Conservation (phyloP, 2,113 vertebrate species). For the Pleuronectes platessa region DNA sequence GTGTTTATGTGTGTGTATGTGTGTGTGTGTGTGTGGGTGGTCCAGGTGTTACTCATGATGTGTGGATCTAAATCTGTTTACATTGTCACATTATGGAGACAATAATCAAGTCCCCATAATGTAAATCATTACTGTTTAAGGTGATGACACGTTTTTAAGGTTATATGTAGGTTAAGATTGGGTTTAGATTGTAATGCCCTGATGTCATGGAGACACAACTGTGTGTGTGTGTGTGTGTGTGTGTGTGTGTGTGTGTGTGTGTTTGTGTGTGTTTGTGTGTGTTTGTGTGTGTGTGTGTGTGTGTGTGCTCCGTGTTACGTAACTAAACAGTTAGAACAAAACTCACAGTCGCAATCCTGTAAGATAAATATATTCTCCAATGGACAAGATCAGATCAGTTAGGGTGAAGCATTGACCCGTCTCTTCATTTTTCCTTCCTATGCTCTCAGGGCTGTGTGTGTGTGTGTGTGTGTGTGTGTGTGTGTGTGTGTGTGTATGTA, state of each 20-base stretch:
- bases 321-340: background rate
- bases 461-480: background rate
- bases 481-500: background rate
- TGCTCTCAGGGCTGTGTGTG: background rate
- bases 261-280: background rate
- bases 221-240: background rate
- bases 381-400: background rate
- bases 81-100: no score
- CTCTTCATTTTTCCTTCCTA: background rate
- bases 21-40: background rate
- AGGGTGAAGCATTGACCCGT: constrained; percentile 30
- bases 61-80: no score
- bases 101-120: no score
- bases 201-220: no score
- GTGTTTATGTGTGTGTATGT: background rate
- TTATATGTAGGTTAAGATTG: no score
- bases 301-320: background rate
- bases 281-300: background rate
- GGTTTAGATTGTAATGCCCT: no score
- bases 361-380: constrained; percentile 1
- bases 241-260: background rate
- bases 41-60: background rate
- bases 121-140: no score
- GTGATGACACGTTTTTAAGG: no score
- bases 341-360: background rate